Conservation (phyloP, 2,113 vertebrate genomes). For the Etia nguti region DNA sequence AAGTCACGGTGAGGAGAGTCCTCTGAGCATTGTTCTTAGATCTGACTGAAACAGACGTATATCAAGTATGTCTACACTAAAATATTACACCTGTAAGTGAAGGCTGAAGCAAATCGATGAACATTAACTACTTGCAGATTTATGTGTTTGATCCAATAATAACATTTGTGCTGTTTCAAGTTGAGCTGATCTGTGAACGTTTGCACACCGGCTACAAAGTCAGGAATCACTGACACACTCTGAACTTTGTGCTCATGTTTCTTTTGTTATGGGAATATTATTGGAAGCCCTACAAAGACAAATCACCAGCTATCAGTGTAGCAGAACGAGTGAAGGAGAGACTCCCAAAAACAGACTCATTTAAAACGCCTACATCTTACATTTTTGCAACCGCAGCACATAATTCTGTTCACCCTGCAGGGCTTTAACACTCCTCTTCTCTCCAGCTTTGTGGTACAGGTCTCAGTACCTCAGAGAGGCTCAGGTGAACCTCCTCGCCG, state of each 20-base stretch:
- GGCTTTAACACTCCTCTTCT: not conserved
- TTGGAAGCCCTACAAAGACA: not conserved
- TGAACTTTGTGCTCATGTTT: not conserved
- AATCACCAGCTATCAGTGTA: accelerated
- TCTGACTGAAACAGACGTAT: not conserved
- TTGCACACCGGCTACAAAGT: not conserved
- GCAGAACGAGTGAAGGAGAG: not conserved
- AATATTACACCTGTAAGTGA: not conserved
- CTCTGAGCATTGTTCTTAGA: accelerated
- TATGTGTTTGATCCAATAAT: not conserved
- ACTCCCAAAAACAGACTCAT: accelerated
- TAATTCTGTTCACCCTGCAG: not conserved
- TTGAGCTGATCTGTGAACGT: not conserved
- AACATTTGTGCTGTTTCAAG: not conserved
- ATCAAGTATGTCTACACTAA: not conserved
- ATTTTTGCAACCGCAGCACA: accelerated
- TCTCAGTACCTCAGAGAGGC: conserved; percentile 79
- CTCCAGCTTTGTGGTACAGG: conserved; percentile 56
- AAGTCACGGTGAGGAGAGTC: conserved; percentile 68
- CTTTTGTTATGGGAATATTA: not conserved
- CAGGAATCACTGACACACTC: not conserved
- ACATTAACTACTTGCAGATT: not conserved
- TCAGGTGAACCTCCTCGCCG: conserved; percentile 74
- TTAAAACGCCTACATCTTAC: accelerated
- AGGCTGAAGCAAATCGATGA: not conserved